Evolutionary conservation across 2,888 invertebrate species (phyloP), one percentile per base, ranked within the genome.

Genomic region (Luffia ferchaultella): DNA sequence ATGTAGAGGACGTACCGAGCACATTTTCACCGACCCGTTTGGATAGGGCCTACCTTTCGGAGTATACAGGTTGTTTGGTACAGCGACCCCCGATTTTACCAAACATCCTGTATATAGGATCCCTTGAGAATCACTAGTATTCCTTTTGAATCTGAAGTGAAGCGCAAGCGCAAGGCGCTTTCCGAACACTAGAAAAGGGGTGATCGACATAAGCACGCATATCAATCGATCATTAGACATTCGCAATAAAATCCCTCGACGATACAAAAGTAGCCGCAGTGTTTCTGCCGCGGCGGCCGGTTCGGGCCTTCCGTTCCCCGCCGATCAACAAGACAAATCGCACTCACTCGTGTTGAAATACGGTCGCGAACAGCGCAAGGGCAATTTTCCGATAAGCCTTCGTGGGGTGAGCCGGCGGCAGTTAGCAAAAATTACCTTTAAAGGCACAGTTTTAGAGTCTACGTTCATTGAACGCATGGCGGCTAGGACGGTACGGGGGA

Each of bases 361-460:
- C 65, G 69, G 73, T 70, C 66, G 65, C 63, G 63, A 71, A 70
- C 67, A 63, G 66, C 68, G 64, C 59, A 62, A 65, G 65, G 69
- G 65, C 67, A 65, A 69, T 73, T 73, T 73, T 69, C 66, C 69
- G 60, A 70, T 64, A 61, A 67, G 62, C 20, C 20, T 49, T 46
- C 46, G 60, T 61, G 60, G 58, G 56, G 58, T 63, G 62, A 60
- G 43, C 5, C n/a, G 5, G n/a, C 43, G 43, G 17, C 43, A 43
- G 16, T 43, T 16, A 58, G 53, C 56, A 57, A 65, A 70, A 68
- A 70, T 62, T 64, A 62, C 58, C 63, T 70, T 64, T 70, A 64
- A 60, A 49, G 45, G 53, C 53, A 60, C 53, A 57, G 62, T 61
- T 65, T 69, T 74, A 76, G 70, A 75, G 76, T 73, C 67, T 68